Evolutionary conservation across 2,113 vertebrate genomes (phyloP), one percentile per base, ranked within the genome.

Genomic region (Penelope pileata): DNA sequence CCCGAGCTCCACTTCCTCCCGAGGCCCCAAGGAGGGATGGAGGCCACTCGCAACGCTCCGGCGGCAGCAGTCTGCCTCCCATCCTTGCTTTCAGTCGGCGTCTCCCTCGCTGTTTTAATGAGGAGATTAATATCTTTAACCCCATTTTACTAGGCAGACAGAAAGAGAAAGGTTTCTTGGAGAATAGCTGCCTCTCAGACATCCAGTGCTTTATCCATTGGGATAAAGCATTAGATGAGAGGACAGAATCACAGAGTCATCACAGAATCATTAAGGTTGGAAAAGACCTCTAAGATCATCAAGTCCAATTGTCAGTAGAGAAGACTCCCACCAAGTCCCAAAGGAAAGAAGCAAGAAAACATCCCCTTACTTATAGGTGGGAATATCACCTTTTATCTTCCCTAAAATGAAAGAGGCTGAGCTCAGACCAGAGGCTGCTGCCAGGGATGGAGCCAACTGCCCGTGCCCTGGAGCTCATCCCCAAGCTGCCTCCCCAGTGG

Each of bases 11-110:
- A 48, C 74, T 88, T 62, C 64, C 70, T 73, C 75, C 89, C 59
- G 17, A 69, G 75, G 70, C 75, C 79, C 82, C 3, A 3, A 91
- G 45, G 88, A 86, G 78, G 76, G 62, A 89, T 14, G 74, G 75
- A 95, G 40, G 29, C 86, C 0, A 17, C 82, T 87, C 26, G 0
- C 10, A 6, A 50, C 0, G 2, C 66, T 83, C 58, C 2, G 0
- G 56, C 64, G 66, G 74, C 3, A 1, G 63, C 26, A 9, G 87
- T 87, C 62, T 64, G 27, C 53, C 62, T 78, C 70, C 83, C 50
- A 53, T 30, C 47, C n/a, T 0, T 10, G 64, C 47, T 94, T 96
- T 86, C 69, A 38, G 92, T 75, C 83, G 88, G 30, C 64, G 22
- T 54, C 51, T 72, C 83, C 51, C 26, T 9, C 21, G 68, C 29